Conservation (phyloP, 2,888 invertebrate species). For the Phyllotreta striolata region DNA sequence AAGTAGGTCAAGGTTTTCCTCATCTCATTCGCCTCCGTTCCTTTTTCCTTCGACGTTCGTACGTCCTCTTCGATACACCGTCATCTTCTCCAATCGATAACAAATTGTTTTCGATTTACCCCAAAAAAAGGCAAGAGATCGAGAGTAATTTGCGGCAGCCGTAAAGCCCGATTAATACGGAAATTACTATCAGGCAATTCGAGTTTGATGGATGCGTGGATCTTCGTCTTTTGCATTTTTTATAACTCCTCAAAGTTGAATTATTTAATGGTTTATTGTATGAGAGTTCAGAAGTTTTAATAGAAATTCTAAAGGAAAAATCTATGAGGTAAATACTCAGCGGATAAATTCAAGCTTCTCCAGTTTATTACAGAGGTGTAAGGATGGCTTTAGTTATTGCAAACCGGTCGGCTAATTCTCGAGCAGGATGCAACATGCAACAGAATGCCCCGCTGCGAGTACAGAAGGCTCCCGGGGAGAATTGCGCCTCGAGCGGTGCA, state of each 20-base stretch:
- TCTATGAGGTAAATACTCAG: not conserved
- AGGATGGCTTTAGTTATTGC: constrained; percentile 1
- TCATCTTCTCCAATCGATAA: constrained; percentile 20
- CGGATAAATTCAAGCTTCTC: not conserved
- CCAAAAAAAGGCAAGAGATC: constrained; percentile 1
- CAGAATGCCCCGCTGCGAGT: constrained; percentile 29
- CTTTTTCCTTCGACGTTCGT: constrained; percentile 6
- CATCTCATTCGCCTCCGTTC: not conserved
- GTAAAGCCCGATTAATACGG: not conserved
- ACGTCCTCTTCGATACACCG: constrained; percentile 3
- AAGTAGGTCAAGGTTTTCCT: constrained; percentile 16
- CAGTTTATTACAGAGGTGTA: constrained; percentile 3
- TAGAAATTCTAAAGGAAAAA: not conserved
- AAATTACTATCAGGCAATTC: not conserved
- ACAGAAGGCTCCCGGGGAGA: constrained; percentile 26
- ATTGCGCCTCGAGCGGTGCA: constrained; percentile 24
- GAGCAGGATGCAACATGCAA: constrained; percentile 25
- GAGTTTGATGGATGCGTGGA: not conserved
- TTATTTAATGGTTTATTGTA: no score
- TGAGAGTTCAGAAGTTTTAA: no score
- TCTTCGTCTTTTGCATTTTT: not conserved
- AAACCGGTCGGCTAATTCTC: constrained; percentile 24
- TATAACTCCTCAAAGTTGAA: not conserved
- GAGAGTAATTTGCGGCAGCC: not conserved
- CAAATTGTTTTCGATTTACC: constrained; percentile 21